These are phyloP conservation scores for Numenius arquata DNA, from an alignment of 2,113 vertebrate genomes.

Conservation along the genomic window DNA sequence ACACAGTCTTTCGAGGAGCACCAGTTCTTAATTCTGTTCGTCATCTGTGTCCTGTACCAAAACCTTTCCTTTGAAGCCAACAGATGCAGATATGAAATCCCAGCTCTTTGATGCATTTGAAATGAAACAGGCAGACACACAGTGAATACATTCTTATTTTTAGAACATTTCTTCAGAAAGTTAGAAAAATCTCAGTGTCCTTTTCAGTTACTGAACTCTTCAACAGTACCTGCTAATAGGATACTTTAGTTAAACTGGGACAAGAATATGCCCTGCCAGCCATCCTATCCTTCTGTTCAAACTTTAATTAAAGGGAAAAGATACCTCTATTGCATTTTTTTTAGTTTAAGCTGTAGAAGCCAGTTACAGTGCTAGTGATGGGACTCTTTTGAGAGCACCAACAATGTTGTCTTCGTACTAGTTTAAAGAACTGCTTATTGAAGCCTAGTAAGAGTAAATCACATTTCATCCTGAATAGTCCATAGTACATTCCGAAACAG, in stretches of 20 bases:
- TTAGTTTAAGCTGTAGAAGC: neutral
- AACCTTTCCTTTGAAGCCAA: constrained; percentile 17
- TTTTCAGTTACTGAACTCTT: constrained; percentile 4
- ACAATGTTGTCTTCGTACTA: neutral
- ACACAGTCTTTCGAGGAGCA: neutral
- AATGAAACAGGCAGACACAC: neutral
- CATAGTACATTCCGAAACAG: neutral
- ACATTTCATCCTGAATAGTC: neutral
- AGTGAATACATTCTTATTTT: constrained; percentile 2
- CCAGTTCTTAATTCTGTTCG: neutral
- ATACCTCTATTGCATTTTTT: neutral
- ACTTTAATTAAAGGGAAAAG: constrained; percentile 24
- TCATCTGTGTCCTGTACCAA: neutral
- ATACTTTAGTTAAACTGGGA: constrained; percentile 9
- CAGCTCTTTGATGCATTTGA: constrained; percentile 10
- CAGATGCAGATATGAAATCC: neutral
- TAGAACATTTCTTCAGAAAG: constrained; percentile 12
- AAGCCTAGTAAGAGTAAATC: neutral
- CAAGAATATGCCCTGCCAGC: neutral
- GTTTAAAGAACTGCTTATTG: neutral
- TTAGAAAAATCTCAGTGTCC: neutral
- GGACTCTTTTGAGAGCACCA: neutral
- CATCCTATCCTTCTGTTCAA: neutral
- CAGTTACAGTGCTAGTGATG: neutral
- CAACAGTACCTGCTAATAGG: neutral